Conservation (phyloP, 2,888 invertebrate species). For the Chrysolina americana region DNA sequence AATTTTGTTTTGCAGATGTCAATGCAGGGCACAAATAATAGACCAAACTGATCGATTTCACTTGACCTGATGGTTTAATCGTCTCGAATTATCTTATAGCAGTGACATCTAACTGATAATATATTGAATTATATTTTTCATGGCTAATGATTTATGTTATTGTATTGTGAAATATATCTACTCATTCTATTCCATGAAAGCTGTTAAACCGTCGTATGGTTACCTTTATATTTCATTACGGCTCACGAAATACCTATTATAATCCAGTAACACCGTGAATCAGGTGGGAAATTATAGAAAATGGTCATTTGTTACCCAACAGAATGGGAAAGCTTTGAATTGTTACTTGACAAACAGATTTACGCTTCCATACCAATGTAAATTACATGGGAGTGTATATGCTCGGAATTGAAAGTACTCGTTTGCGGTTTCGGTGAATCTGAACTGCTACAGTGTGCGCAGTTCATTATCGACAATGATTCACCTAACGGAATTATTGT, state of each 20-base stretch:
- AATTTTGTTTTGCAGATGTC: too few species aligned
- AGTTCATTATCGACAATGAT: conserved; percentile 1
- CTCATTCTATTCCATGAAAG: neutral
- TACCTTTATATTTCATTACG: neutral
- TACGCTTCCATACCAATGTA: conserved; percentile 2
- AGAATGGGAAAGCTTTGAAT: conserved; percentile 12
- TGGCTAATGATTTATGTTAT: too few species aligned
- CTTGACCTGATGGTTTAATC: too few species aligned
- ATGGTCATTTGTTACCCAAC: neutral
- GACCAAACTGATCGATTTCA: too few species aligned
- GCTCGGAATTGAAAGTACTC: conserved; percentile 2
- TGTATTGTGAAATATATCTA: too few species aligned
- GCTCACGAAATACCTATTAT: neutral
- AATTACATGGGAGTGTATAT: neutral
- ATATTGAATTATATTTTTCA: too few species aligned
- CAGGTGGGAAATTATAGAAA: neutral
- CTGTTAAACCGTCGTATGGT: too few species aligned
- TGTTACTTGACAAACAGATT: conserved; percentile 15
- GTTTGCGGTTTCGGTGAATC: neutral
- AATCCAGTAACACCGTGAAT: neutral
- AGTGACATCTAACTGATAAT: too few species aligned
- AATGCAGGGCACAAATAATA: too few species aligned
- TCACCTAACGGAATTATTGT: neutral
- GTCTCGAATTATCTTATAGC: too few species aligned
- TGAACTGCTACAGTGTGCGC: neutral